phyloP scores from a whole-genome alignment of 2,888 invertebrate genomes.

The Galeopsomyia nigrocyanea region DNA sequence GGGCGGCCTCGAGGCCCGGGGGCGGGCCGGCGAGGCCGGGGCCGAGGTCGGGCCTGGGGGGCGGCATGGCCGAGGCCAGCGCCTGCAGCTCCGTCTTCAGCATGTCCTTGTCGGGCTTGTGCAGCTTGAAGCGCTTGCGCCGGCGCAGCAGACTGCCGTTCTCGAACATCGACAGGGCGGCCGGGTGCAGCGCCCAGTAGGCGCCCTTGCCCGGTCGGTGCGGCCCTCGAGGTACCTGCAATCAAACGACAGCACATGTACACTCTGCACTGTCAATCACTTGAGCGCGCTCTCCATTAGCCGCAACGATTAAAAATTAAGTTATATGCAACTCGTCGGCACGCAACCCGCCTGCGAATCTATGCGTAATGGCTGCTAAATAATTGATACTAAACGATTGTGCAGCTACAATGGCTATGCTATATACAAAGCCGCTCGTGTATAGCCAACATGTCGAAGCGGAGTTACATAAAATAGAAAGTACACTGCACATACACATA shows the following conservation, averaged over 20 bases:
- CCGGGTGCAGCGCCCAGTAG: constrained; percentile 87
- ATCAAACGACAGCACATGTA: constrained; percentile 40
- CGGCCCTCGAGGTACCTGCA: constrained; percentile 79
- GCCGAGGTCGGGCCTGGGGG: constrained; percentile 55
- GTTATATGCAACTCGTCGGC: too few relatives aligned
- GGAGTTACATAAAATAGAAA: constrained; percentile 43
- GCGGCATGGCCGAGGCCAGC: constrained; percentile 65
- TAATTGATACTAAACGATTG: neutral
- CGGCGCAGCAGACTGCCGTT: constrained; percentile 87
- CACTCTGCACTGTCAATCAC: too few relatives aligned
- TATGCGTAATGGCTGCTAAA: too few relatives aligned
- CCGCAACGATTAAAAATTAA: too few relatives aligned
- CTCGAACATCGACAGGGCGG: constrained; percentile 87
- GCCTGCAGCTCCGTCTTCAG: constrained; percentile 68
- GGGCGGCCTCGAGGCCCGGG: constrained; percentile 66
- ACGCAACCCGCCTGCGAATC: too few relatives aligned
- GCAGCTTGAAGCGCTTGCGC: constrained; percentile 86
- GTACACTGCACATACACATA: neutral
- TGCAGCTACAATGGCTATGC: neutral
- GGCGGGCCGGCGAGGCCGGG: constrained; percentile 44
- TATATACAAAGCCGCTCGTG: too few relatives aligned
- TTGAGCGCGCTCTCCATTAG: too few relatives aligned
- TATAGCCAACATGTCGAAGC: neutral
- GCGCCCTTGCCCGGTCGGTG: constrained; percentile 88
- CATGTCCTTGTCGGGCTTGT: constrained; percentile 78